Evolutionary conservation across 2,888 invertebrate species (phyloP).

Genomic region (Cheilosia variabilis): DNA sequence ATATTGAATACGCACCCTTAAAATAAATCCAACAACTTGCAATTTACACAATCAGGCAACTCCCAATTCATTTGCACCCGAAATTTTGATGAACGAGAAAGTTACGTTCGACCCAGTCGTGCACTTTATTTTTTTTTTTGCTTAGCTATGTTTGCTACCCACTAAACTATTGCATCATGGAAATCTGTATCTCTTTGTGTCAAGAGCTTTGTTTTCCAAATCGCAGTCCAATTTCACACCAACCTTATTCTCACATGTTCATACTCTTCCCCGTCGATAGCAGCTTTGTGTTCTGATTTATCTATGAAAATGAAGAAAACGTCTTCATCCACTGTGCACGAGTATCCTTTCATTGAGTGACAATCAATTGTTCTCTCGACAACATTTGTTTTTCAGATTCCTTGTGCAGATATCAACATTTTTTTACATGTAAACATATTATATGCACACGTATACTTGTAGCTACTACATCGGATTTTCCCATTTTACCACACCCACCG

Average conservation of each 20-base stretch:
- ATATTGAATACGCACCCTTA: too few species aligned
- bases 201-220: conserved; percentile 7
- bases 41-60: too few species aligned
- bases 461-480: background rate
- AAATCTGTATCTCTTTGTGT: too few species aligned
- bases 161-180: too few species aligned
- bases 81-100: too few species aligned
- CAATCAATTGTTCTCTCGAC: conserved; percentile 8
- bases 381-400: conserved; percentile 7
- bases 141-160: too few species aligned
- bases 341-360: background rate
- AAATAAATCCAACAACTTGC: too few species aligned
- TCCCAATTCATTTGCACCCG: too few species aligned
- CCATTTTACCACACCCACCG: background rate
- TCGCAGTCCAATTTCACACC: conserved; percentile 10
- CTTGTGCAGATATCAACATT: background rate
- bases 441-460: too few species aligned
- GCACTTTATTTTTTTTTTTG: too few species aligned
- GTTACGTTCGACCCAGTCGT: too few species aligned
- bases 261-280: background rate
- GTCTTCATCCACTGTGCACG: background rate
- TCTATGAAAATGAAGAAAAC: conserved; percentile 10
- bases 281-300: background rate
- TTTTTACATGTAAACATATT: too few species aligned
- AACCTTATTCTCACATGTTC: conserved; percentile 5